Evolutionary conservation across 1,140 invertebrate species (phyloP).

Genomic region (Medauroidea extradentata): DNA sequence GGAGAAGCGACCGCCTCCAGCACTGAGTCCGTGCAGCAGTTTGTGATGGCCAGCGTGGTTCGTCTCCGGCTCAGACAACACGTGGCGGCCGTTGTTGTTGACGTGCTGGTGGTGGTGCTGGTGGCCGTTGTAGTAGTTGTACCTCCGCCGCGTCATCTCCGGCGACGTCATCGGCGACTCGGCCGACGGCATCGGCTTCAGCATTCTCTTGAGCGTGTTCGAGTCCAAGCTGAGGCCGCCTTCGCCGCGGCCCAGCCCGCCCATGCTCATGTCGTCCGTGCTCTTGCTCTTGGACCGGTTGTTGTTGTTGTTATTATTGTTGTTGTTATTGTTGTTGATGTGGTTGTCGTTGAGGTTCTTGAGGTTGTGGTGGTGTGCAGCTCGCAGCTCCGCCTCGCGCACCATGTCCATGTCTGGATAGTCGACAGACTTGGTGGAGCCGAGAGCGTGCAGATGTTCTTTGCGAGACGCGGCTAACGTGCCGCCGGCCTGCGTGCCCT

Average conservation of each 20-base stretch:
- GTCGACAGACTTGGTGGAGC: constrained; percentile 63
- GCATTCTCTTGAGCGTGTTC: constrained; percentile 86
- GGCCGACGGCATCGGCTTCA: constrained; percentile 81
- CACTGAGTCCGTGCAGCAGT: constrained; percentile 37
- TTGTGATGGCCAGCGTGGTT: constrained; percentile 28
- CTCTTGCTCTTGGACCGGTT: constrained; percentile 74
- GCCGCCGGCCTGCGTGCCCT: constrained; percentile 75
- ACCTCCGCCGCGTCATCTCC: constrained; percentile 73
- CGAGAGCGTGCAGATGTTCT: constrained; percentile 54
- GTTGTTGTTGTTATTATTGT: constrained; percentile 40
- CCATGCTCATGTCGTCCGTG: constrained; percentile 75
- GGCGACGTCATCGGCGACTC: constrained; percentile 84
- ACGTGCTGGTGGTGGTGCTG: constrained; percentile 48
- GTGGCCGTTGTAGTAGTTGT: constrained; percentile 52
- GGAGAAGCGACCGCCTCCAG: constrained; percentile 35
- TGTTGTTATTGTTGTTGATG: constrained; percentile 31
- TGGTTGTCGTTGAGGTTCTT: constrained; percentile 21
- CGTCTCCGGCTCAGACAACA: constrained; percentile 50
- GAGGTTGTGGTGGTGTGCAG: constrained; percentile 34
- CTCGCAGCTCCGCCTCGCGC: constrained; percentile 54
- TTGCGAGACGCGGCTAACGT: constrained; percentile 50
- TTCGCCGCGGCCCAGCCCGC: neutral
- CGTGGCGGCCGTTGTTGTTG: constrained; percentile 49
- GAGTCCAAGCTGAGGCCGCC: constrained; percentile 61
- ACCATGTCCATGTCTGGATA: constrained; percentile 61